Conservation (phyloP, 1,140 invertebrate genomes). For the Holcopasites calliopsidis region DNA sequence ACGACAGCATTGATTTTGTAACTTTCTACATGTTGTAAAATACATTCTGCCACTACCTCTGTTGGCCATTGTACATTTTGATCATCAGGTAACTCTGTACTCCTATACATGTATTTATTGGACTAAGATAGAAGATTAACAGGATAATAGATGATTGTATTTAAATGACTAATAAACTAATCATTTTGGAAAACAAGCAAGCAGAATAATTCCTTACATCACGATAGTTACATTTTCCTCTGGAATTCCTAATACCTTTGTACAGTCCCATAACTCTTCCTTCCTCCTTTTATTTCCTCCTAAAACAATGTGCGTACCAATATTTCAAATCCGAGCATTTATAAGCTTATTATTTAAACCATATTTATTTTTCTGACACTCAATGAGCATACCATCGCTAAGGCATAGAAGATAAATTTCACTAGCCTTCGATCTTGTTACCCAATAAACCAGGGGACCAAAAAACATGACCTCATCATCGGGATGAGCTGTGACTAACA, state of each 20-base stretch:
- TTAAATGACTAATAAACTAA: background rate
- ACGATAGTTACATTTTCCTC: constrained; percentile 86
- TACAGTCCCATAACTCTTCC: constrained; percentile 89
- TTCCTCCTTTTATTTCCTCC: constrained; percentile 86
- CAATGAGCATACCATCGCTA: constrained; percentile 85
- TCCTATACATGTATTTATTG: constrained; percentile 77
- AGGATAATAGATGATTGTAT: constrained; percentile 10
- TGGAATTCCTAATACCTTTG: constrained; percentile 88
- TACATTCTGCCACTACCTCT: constrained; percentile 85
- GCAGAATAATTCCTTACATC: constrained; percentile 65
- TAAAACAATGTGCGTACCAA: constrained; percentile 69
- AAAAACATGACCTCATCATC: constrained; percentile 99
- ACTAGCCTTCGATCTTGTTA: constrained; percentile 82
- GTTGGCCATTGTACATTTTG: constrained; percentile 87
- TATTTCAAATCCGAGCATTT: background rate
- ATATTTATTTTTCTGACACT: background rate
- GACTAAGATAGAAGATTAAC: constrained; percentile 41
- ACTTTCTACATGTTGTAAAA: constrained; percentile 86
- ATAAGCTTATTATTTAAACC: too few relatives aligned
- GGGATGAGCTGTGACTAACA: constrained; percentile 95
- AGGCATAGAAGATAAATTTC: constrained; percentile 92
- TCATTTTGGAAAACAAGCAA: background rate
- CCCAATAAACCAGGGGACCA: constrained; percentile 91
- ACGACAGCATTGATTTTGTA: constrained; percentile 91
- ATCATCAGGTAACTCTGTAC: constrained; percentile 87